Conservation (phyloP, 2,888 invertebrate genomes). For the Operophtera brumata region DNA sequence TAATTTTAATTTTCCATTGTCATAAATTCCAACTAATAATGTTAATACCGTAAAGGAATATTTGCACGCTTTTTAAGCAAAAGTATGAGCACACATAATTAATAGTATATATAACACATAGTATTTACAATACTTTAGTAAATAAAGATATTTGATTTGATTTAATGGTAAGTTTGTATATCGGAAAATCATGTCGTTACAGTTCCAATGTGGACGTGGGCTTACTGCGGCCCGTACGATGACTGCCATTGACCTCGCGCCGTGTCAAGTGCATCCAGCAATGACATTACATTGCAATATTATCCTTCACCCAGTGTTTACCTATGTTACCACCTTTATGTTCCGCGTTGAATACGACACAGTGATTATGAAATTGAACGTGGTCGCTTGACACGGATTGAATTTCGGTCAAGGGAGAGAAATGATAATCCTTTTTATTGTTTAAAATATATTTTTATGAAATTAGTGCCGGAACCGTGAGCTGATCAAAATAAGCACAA, state of each 20-base stretch:
- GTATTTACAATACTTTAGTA: no score
- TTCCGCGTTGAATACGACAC: slow-evolving; percentile 21
- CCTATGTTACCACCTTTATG: slow-evolving; percentile 15
- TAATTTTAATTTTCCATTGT: no score
- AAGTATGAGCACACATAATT: no score
- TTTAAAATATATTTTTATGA: no score
- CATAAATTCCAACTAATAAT: no score
- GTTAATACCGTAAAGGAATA: no score
- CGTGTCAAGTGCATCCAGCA: slow-evolving; percentile 64
- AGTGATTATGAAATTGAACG: slow-evolving; percentile 10
- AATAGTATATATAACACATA: no score
- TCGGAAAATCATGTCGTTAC: slow-evolving; percentile 32
- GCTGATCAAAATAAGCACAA: no score
- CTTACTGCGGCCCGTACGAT: slow-evolving; percentile 40
- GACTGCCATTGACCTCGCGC: slow-evolving; percentile 61
- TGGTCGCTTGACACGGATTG: slow-evolving; percentile 1
- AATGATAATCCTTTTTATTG: neutral
- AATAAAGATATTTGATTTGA: no score
- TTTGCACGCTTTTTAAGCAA: no score
- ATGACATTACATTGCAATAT: slow-evolving; percentile 44
- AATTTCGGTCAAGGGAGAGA: neutral
- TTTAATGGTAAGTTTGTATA: no score
- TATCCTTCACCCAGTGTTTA: slow-evolving; percentile 27
- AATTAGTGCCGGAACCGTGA: no score
- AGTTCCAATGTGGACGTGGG: slow-evolving; percentile 29